phyloP scores from a whole-genome alignment of 92 coral and sea anemone species.

The Epizoanthus scotinus region DNA sequence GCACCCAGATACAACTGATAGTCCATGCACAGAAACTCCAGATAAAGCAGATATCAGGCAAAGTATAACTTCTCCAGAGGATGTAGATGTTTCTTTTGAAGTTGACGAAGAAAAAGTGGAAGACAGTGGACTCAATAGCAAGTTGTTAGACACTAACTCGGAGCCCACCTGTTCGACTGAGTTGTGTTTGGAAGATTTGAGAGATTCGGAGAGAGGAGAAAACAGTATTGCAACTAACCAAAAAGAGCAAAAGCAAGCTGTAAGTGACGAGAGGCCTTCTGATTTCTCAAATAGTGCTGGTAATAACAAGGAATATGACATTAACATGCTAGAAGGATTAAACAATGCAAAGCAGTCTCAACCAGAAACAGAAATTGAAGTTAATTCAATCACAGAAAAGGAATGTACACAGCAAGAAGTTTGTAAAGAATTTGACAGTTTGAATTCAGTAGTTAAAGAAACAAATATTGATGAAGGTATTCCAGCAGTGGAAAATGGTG shows the following conservation, averaged over 20 bases:
- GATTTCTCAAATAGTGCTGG: slow-evolving; percentile 6
- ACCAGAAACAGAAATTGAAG: not conserved
- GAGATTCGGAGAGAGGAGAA: not conserved
- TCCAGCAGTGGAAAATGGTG: not conserved
- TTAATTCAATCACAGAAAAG: not conserved
- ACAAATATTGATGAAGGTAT: slow-evolving; percentile 14
- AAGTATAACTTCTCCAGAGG: slow-evolving; percentile 16
- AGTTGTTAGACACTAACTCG: not conserved
- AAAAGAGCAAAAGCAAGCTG: not conserved
- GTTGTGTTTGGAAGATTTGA: slow-evolving; percentile 1
- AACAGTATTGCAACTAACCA: not conserved
- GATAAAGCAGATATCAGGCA: not conserved
- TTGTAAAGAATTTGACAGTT: not conserved
- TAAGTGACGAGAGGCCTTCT: not conserved
- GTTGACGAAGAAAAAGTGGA: slow-evolving; percentile 6
- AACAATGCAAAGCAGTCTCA: not conserved
- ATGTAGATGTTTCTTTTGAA: slow-evolving; percentile 18
- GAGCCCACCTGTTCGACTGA: not conserved
- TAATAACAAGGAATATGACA: not conserved
- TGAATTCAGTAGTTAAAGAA: not conserved
- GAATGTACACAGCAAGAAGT: not conserved
- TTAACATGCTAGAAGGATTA: not conserved
- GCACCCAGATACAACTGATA: not conserved
- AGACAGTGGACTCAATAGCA: too few relatives aligned
- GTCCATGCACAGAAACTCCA: not conserved